Base-by-base conservation (phyloP, 2,888 invertebrate species). In the Lapara coniferarum region DNA sequence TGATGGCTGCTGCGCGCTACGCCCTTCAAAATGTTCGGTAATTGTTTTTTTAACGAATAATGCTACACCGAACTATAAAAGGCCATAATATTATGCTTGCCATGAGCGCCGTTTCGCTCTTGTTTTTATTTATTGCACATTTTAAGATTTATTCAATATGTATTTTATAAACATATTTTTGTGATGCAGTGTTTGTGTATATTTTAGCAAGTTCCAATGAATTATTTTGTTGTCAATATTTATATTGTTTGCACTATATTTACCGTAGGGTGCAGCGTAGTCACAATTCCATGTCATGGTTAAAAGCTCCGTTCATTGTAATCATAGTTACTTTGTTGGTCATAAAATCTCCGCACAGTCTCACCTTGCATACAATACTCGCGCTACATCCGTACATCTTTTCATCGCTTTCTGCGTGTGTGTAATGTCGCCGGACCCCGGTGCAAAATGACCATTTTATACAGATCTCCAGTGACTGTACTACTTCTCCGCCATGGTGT, bases 311-410 rank as follows among this genome's bases (percentile, higher is more conserved):
- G 37, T 7, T 37, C 5, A 37, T 37, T 37, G 37, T 37, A 37
- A 37, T 19, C 0, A 49, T 49, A 59, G 10, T 46, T 3, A 46
- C 13, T 19, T 63, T 49, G 49, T 49, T 16, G 25, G 19, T 19
- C 6, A 49, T 49, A 63, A 63, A 44, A 49, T 6, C 19, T 0
- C 1, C 63, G 66, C 19, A 46, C 49, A n/a, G 46, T 19, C 46
- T 49, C 49, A 63, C 63, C 19, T 63, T 46, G n/a, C n/a, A 10
- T 59, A 59, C 16, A n/a, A 30, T 46, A 53, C 19, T 63, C 44
- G 16, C 52, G 19, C 63, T 19, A 49, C 81, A 72, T 81, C 87
- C 86, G 86, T 90, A 89, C 87, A 82, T 91, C 90, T 92, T 89
- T 86, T 87, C 86, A 78, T 86, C 90, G 86, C 90, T 84, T 84